Evolutionary conservation across 2,113 vertebrate species (phyloP).

Genomic region (Cinclus mexicanus): DNA sequence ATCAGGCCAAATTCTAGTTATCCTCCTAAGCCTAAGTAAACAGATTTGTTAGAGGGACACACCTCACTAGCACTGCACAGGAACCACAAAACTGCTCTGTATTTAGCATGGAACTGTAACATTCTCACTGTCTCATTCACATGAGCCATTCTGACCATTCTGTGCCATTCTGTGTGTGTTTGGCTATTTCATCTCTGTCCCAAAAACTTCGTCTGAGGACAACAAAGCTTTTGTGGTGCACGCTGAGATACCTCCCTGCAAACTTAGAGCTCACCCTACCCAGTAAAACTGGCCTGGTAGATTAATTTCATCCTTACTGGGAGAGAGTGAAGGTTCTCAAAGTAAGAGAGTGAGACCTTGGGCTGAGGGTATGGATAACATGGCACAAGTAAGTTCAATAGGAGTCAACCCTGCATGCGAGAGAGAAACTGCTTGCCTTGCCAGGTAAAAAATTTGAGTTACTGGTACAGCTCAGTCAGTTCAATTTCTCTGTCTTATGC

Average conservation of each 20-base stretch:
- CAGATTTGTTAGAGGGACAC: neutral
- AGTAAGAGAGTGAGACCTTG: neutral
- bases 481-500: neutral
- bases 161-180: neutral
- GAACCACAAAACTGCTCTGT: neutral
- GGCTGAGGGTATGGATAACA: neutral
- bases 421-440: neutral
- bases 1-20: neutral
- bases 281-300: neutral
- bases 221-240: neutral
- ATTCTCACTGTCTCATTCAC: rapidly evolving
- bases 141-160: neutral
- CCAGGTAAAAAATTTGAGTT: neutral
- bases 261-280: neutral
- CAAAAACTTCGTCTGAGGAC: neutral
- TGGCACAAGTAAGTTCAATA: neutral
- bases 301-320: neutral
- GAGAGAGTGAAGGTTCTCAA: neutral
- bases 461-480: neutral
- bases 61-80: neutral
- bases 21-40: neutral
- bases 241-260: neutral
- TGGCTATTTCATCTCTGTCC: neutral
- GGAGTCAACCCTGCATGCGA: neutral
- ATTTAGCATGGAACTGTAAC: neutral